Evolutionary conservation across 2,113 vertebrate genomes (phyloP), one percentile per base, ranked within the genome.

Genomic region (Hyperoodon ampullatus): DNA sequence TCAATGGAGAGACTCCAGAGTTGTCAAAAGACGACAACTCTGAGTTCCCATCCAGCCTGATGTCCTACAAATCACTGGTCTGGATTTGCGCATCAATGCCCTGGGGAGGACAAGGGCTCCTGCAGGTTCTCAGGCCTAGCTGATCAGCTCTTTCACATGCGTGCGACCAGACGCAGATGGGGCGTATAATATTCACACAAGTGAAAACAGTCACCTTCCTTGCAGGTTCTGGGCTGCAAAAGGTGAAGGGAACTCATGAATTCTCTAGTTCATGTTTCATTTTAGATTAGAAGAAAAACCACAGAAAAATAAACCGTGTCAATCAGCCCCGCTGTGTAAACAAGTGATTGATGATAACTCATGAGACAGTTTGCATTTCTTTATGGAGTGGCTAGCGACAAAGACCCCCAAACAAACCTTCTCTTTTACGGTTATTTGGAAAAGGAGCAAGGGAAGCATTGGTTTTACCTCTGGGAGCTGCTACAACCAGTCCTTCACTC

Each of bases 301-400:
- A 0, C 97, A 97, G 92, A 86, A 97, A 97, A 98, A 98, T 97
- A 98, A 98, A 97, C 96, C 47, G 5, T 95, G 96, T 97, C 98
- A 95, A 92, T 98, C 96, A 97, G 66, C 55, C 95, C 95, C 72
- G 77, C 97, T 97, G 92, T 96, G 88, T 93, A 92, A 98, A 98
- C 81, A 97, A 78, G 84, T 90, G 63, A 58, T 74, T 50, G 66
- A 84, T 83, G 94, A 88, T 96, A 97, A 95, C 96, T 96, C 96
- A 63, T 53, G 72, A 96, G 96, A 94, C 63, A 88, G 96, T 88
- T 89, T 47, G 44, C 91, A 70, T 83, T 96, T 97, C 94, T 96
- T 95, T 95, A 94, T 26, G 63, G 82, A 93, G 53, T 94, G 53
- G 90, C 93, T 68, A 87, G 90, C 0, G 30, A 95, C 96, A 93